Evolutionary conservation across 2,113 vertebrate genomes (phyloP), one percentile per base, ranked within the genome.

Genomic region (Gobio gobio): DNA sequence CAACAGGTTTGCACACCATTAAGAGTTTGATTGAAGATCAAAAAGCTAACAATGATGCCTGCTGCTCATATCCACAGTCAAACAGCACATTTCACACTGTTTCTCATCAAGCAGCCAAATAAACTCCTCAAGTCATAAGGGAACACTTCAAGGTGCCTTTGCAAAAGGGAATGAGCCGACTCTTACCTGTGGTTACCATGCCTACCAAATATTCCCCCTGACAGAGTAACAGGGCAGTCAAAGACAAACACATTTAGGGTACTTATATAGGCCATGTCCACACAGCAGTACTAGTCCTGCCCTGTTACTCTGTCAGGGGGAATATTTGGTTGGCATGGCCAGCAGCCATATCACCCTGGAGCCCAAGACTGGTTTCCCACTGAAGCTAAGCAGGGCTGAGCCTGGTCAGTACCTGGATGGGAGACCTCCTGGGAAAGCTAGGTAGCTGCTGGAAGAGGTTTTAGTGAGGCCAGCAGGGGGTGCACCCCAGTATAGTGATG

Each of bases 171-270:
- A 77, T 61, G 56, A 73, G 66, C 18, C 5, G 29, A 80, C 40
- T 81, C 70, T 86, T 78, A 86, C 78, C 78, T 74, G 78, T 75
- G 68, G 84, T 81, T 86, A 75, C 77, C 77, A 81, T 86, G 56
- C 43, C 78, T 82, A 82, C 68, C 61, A 14, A 40, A 5, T 29
- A 76, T 77, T 76, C 24, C 45, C 76, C 56, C 29, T 26, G 84
- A 16, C 43, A 73, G 56, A 43, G 45, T 47, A 12, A 13, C 63
- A 77, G 61, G 66, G 49, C 76, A 85, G 83, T 54, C 49, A 70
- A 70, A 80, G 76, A 70, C 54, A 82, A 81, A 82, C 1, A 0
- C 78, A 45, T 56, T 56, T 22, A 56, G 54, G 54, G 18, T 22
- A 20, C 20, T 22, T 56, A 22, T 51, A 51, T 22, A 20, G 54